Conservation (phyloP, 2,113 vertebrate genomes). For the Fulmarus glacialis region DNA sequence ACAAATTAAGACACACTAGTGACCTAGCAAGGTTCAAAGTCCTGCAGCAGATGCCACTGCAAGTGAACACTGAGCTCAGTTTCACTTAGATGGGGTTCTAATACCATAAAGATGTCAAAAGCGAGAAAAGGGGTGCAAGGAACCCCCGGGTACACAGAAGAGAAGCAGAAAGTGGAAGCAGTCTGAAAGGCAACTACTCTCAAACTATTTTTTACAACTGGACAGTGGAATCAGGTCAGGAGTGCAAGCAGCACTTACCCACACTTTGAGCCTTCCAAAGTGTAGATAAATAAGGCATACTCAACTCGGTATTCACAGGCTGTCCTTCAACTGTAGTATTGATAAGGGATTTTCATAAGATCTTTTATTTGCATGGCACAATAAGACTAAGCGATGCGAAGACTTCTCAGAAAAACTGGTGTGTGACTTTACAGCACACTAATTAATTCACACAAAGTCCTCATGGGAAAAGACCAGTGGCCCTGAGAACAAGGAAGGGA, state of each 20-base stretch:
- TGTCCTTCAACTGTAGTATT: not conserved
- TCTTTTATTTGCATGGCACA: not conserved
- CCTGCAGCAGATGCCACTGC: not conserved
- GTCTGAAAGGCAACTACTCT: not conserved
- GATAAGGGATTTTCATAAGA: not conserved
- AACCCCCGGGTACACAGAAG: not conserved
- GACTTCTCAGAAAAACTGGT: not conserved
- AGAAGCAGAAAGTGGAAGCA: not conserved
- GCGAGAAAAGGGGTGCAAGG: not conserved
- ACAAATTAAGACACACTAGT: not conserved
- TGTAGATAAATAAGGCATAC: not conserved
- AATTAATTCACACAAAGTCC: not conserved
- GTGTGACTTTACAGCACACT: not conserved
- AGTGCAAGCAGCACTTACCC: not conserved
- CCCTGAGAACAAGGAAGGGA: not conserved
- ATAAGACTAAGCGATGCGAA: not conserved
- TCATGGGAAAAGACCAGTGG: not conserved
- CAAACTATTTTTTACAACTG: not conserved
- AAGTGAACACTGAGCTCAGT: not conserved
- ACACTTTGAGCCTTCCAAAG: not conserved
- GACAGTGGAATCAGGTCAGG: not conserved
- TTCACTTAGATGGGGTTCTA: not conserved
- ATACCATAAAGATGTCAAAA: not conserved
- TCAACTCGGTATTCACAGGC: not conserved
- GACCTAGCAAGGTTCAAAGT: not conserved